phyloP scores from a whole-genome alignment of 2,113 vertebrate species.

The Melospiza melodia region DNA sequence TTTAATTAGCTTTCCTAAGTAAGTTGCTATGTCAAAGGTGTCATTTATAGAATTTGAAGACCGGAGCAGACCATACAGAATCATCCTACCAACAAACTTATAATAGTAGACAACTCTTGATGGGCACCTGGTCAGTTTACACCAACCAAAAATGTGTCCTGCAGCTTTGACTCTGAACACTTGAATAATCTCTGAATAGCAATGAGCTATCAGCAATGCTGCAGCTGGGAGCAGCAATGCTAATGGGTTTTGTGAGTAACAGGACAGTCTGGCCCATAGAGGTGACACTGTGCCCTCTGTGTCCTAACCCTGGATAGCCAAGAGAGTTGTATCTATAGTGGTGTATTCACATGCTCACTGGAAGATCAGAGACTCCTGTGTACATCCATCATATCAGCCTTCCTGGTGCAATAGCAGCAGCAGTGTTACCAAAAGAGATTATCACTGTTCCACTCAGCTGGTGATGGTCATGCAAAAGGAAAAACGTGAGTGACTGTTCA shows the following conservation, averaged over 20 bases:
- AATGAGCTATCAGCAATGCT: background rate
- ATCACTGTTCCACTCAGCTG: background rate
- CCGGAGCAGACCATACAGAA: background rate
- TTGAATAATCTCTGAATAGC: background rate
- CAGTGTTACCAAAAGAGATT: background rate
- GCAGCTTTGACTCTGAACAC: background rate
- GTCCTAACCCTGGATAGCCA: background rate
- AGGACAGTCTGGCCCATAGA: background rate
- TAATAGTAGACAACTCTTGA: background rate
- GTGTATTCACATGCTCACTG: background rate
- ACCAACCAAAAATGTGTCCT: background rate
- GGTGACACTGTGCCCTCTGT: background rate
- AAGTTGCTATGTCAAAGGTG: background rate
- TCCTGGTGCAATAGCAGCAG: background rate
- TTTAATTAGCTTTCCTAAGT: background rate
- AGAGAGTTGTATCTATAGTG: background rate
- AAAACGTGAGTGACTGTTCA: background rate
- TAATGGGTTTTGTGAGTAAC: background rate
- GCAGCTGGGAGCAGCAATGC: background rate
- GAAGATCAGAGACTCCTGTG: background rate
- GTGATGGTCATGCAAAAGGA: background rate
- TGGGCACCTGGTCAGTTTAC: background rate
- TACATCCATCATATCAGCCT: background rate
- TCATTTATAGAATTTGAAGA: background rate
- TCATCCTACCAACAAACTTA: background rate